Percentiles rank a stretch among this genome's conserved stretches.
These are phyloP conservation scores for Lathamus discolor DNA, from an alignment of 2,113 vertebrate species.

Conservation along the genomic window DNA sequence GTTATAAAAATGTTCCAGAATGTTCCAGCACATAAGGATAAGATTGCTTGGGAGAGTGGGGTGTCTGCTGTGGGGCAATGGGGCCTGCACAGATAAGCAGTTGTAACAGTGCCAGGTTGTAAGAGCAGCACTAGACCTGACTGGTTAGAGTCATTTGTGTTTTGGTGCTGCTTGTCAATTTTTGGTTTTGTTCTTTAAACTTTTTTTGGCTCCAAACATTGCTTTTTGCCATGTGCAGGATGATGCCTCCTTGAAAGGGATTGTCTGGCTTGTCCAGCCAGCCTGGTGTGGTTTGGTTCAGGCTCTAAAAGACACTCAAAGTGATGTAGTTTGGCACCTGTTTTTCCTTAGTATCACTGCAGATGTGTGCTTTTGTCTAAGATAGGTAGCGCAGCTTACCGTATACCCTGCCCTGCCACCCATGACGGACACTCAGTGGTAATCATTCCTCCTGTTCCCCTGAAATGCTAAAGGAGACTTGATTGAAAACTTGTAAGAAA, in stretches of 20 bases:
- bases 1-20: background rate
- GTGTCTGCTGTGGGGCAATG: background rate
- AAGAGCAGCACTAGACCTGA: background rate
- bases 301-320: background rate
- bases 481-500: background rate
- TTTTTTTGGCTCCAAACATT: background rate
- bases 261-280: background rate
- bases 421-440: background rate
- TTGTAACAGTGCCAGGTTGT: no score
- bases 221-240: background rate
- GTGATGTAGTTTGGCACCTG: background rate
- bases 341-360: background rate
- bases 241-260: background rate
- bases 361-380: background rate
- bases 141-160: background rate
- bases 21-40: background rate
- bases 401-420: rapidly evolving
- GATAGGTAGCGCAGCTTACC: background rate
- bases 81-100: rapidly evolving
- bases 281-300: background rate
- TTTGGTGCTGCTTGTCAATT: background rate
- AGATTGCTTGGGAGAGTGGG: background rate
- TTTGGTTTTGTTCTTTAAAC: background rate
- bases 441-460: background rate
- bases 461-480: background rate